phyloP scores from a whole-genome alignment of 2,113 vertebrate species.

The Paracanthobrama guichenoti region DNA sequence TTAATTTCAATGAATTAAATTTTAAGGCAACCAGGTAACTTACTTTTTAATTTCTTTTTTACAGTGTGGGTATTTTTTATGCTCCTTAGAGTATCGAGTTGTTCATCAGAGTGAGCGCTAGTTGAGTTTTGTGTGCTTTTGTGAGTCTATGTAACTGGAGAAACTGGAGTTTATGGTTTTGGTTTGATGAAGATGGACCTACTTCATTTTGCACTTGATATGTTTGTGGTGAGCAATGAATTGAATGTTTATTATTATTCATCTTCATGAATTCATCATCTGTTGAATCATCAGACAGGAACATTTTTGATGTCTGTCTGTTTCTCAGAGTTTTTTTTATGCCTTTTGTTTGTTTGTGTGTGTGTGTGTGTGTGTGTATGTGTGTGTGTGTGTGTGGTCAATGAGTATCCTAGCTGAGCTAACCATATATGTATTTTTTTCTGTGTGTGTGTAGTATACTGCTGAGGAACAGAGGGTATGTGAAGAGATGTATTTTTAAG shows the following conservation, averaged over 20 bases:
- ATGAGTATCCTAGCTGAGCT: background rate
- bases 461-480: slow-evolving; percentile 77
- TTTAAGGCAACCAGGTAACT: too few relatives aligned
- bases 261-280: too few relatives aligned
- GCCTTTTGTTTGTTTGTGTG: background rate
- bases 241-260: background rate
- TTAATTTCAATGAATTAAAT: too few relatives aligned
- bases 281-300: background rate
- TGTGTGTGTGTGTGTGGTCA: slow-evolving; percentile 20
- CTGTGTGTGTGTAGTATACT: slow-evolving; percentile 65
- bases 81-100: background rate
- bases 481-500: slow-evolving; percentile 35
- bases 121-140: background rate
- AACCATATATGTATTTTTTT: slow-evolving; percentile 24
- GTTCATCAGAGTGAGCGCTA: background rate
- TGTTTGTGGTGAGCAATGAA: background rate
- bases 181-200: background rate
- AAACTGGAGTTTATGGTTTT: background rate
- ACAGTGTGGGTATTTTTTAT: background rate
- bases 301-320: background rate
- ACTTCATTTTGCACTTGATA: background rate
- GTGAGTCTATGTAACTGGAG: background rate
- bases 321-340: background rate
- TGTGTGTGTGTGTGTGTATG: slow-evolving; percentile 33
- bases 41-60: too few relatives aligned